Base-by-base conservation (phyloP, 2,113 vertebrate genomes). In the Lophius piscatorius region DNA sequence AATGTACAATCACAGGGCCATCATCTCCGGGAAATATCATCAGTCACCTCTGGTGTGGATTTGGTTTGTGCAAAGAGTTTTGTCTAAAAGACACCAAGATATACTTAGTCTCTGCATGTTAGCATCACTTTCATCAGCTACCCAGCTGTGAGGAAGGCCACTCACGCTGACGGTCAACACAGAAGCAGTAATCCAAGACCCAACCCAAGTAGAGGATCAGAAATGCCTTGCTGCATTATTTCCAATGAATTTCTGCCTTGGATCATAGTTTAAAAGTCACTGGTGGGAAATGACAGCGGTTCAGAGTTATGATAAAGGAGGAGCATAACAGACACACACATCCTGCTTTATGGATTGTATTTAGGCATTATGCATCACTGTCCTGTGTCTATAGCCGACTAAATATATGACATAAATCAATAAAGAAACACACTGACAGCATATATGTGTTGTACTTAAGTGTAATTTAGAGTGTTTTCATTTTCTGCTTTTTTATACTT, bases 171-270 rank as follows among this genome's bases (percentile, higher is more conserved):
- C 55, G 52, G 45, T 28, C 44, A 47, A 21, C 46, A 57, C 38
- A 29, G 28, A 12, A 29, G 47, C 1, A 1, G 12, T 0, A 1
- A 51, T 71, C 70, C 12, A 6, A 13, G 71, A 41, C 52, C 21
- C 44, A 56, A 63, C 47, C 35, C 9, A 29, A 65, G 13, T 46
- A 56, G 21, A 34, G 26, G 64, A 57, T 62, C 70, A 60, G 38
- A 66, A 45, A 56, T 58, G 64, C 68, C 69, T 56, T 2, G 22
- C 21, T 44, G 45, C 21, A 70, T 68, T 72, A 0, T 38, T 75
- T 66, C 50, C 62, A 67, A 44, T 70, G 76, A 84, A 58, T 71
- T 78, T 70, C 34, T 39, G 54, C 44, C 54, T 26, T 29, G 54
- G 56, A 50, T 55, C 23, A 2, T 12, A n/a, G 49, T 36, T 63